Evolutionary conservation across 2,888 invertebrate species (phyloP), one percentile per base, ranked within the genome.

Genomic region (Eupeodes latifasciatus): DNA sequence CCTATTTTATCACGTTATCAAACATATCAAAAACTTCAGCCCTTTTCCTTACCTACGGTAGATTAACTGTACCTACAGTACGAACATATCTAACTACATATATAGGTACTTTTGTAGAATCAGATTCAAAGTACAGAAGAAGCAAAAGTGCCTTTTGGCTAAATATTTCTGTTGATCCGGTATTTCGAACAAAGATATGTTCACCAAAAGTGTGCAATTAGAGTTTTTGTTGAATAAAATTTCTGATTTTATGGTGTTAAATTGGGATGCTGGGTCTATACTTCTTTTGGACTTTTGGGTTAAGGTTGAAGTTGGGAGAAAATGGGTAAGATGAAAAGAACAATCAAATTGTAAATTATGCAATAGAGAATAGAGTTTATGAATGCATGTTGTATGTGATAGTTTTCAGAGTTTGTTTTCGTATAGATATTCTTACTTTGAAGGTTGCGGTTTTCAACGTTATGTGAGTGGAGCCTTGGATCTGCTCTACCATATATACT

Each of bases 301-400:
- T 40, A 9, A 40, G 9, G 40, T 40, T 40, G 4, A 40, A 40
- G 40, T 40, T 40, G 5, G 5, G 40, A 6, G 16, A 3, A 75
- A 64, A 64, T 12, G 53, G 49, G 59, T 69, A 27, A 66, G 67
- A 78, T 61, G 53, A 75, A 69, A 61, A 57, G 66, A 85, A 69
- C 85, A 85, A 85, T 85, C 75, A 85, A 49, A 81, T 82, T 82
- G 78, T 78, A 85, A 85, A 85, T 82, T 85, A 85, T 85, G 78
- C 85, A 78, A 85, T 57, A 78, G 78, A 74, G 74, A 81, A 53
- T 75, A 12, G 64, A 78, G 78, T 85, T 81, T 80, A 76, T 81
- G 62, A 27, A 27, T 40, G 9, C 40, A 40, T 7, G 40, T 40
- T 7, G 40, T 7, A 40, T 5, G 40, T 40, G 40, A 9, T 7